Conservation (phyloP, 2,797 vertebrate species). For the Peromyscus nudipes region DNA sequence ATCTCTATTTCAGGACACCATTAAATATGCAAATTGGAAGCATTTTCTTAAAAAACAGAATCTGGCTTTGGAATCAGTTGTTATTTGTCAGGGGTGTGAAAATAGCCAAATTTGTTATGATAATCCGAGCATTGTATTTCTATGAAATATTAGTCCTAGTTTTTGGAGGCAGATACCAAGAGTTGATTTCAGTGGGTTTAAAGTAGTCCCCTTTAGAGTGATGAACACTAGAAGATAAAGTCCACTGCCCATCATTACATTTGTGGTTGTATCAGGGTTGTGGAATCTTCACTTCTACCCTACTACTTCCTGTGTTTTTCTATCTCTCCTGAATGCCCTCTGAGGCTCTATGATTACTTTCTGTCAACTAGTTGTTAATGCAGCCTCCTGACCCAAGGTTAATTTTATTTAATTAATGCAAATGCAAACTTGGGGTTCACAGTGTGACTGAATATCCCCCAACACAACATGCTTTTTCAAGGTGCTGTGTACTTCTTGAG, state of each 20-base stretch:
- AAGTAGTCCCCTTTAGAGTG: not conserved
- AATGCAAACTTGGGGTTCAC: not conserved
- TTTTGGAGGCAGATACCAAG: not conserved
- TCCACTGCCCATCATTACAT: not conserved
- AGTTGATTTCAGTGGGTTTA: conserved; percentile 24
- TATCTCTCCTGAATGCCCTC: not conserved
- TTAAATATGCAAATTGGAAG: conserved; percentile 71
- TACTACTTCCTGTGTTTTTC: not conserved
- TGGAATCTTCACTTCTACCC: not conserved
- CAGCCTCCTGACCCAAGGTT: not conserved
- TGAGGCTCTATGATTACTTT: not conserved
- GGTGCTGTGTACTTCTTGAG: not conserved
- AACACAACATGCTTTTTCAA: not conserved
- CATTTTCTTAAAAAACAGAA: conserved; percentile 38
- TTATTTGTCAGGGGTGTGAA: not conserved
- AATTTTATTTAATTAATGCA: not conserved
- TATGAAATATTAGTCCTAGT: not conserved
- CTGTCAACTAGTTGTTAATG: not conserved
- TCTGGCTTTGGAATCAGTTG: conserved; percentile 54
- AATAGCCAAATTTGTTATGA: not conserved
- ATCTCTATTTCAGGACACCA: conserved; percentile 46
- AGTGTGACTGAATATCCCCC: not conserved
- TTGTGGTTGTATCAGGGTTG: not conserved
- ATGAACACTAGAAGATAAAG: not conserved
- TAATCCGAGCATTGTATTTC: not conserved